These are phyloP conservation scores for Mustela lutreola DNA, from an alignment of 2,113 vertebrate species.

Conservation along the genomic window DNA sequence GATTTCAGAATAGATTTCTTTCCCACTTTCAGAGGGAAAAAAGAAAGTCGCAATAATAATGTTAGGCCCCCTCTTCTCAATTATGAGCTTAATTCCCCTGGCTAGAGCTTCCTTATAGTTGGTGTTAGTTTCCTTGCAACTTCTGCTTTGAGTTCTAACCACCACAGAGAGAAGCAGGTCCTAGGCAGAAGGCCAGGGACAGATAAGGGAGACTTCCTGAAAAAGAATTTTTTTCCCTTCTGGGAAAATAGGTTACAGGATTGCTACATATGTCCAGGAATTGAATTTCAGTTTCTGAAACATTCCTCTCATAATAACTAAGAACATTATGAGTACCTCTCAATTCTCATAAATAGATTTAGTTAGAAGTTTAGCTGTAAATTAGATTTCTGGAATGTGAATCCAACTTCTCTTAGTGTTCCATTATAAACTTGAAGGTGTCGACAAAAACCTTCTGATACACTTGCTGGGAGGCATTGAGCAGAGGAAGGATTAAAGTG, in stretches of 20 bases:
- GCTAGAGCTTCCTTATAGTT: not conserved
- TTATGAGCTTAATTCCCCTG: too few species aligned
- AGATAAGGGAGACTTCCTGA: not conserved
- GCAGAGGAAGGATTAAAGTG: not conserved
- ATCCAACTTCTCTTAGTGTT: not conserved
- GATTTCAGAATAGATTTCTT: slow-evolving; percentile 17
- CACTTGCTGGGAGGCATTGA: not conserved
- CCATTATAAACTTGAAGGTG: not conserved
- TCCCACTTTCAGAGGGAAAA: not conserved
- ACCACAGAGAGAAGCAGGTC: not conserved
- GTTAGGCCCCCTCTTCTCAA: not conserved
- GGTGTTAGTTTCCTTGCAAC: not conserved
- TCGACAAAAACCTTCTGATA: not conserved
- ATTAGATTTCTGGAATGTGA: not conserved
- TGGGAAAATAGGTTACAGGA: not conserved
- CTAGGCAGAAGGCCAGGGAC: not conserved
- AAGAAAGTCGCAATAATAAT: not conserved
- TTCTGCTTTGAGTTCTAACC: slow-evolving; percentile 37
- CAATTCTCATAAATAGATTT: not conserved
- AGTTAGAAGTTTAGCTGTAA: not conserved
- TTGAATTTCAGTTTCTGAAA: not conserved
- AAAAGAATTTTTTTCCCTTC: not conserved
- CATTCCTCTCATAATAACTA: not conserved
- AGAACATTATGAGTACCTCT: not conserved
- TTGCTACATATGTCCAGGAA: not conserved